Base-by-base conservation (phyloP, 1,140 invertebrate genomes). In the Stegodyphus dumicola region DNA sequence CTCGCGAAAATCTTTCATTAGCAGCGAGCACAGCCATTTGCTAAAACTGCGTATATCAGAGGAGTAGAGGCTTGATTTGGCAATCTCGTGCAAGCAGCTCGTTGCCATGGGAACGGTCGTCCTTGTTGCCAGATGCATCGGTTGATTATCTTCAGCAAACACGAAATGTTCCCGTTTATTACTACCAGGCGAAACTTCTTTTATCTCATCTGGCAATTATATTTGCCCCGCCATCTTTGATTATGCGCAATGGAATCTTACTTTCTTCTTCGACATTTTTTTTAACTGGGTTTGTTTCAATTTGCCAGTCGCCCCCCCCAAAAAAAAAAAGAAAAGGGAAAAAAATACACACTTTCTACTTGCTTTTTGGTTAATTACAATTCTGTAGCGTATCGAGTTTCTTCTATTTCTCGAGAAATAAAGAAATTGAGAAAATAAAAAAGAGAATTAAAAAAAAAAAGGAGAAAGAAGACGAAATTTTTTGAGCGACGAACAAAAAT, bases 81-180 rank as follows among this genome's bases (percentile, higher is more conserved):
- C 84, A 86, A 86, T 86, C 84, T 86, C 81, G 81, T 85, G 81
- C 81, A 67, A 85, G 81, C 64, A 60, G 65, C 60, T 66, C 75
- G 84, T 86, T 78, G 69, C 76, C 76, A 86, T 78, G 76, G 84
- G 10, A 77, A 86, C 84, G 66, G 69, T 77, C 84, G 84, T 78
- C 84, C 84, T 74, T 78, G 84, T 86, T 86, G 84, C 84, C 84
- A 86, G 84, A 86, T 86, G 84, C 76, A 86, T 86, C 76, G 84
- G 75, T 74, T 86, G 84, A 86, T 86, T 86, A 86, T 86, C 84
- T 86, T 86, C 84, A 66, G 84, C 84, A 86, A 86, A 86, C 84
- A 86, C 84, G 76, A 86, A 85, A 85, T 85, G 81, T 76, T 83
- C 80, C 76, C 84, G 84, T 78, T 86, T 86, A 86, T 86, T 86